A percentile compares a stretch with the other conserved stretches of the same genome.
phyloP scores from a whole-genome alignment of 2,113 vertebrate genomes.

The Ahaetulla prasina region DNA sequence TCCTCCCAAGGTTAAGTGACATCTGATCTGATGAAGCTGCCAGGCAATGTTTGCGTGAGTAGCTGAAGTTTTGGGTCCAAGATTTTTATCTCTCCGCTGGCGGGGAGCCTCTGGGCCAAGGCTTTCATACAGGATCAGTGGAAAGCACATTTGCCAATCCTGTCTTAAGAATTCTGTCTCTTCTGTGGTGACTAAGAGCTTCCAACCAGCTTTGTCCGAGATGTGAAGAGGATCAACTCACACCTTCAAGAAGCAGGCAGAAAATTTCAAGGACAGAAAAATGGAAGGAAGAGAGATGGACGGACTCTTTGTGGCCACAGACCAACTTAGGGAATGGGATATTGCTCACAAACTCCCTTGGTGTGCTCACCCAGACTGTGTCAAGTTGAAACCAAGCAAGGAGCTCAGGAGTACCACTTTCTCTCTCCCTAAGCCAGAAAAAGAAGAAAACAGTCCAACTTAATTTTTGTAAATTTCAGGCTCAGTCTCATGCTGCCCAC shows the following conservation, averaged over 20 bases:
- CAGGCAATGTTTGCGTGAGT: background rate
- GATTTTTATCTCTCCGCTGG: constrained; percentile 51
- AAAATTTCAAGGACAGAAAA: background rate
- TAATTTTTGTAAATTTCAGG: background rate
- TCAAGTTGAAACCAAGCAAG: background rate
- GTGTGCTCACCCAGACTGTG: background rate
- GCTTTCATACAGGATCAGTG: constrained; percentile 38
- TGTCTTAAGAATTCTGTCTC: constrained; percentile 18
- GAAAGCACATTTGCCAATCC: constrained; percentile 36
- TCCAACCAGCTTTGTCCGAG: background rate
- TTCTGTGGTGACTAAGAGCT: constrained; percentile 24
- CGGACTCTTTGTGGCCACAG: fast-evolving
- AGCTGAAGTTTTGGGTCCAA: constrained; percentile 38
- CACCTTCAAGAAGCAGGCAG: background rate
- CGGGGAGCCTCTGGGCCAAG: constrained; percentile 38
- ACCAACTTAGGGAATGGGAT: background rate
- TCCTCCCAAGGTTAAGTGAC: constrained; percentile 34
- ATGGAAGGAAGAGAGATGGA: background rate
- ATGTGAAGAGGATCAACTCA: background rate
- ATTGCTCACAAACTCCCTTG: fast-evolving
- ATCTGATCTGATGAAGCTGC: constrained; percentile 3
- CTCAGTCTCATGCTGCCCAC: background rate
- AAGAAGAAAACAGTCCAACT: background rate
- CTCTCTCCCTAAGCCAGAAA: background rate
- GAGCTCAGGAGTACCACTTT: background rate